Conservation (phyloP, 2,113 vertebrate genomes). For the Apaloderma vittatum region DNA sequence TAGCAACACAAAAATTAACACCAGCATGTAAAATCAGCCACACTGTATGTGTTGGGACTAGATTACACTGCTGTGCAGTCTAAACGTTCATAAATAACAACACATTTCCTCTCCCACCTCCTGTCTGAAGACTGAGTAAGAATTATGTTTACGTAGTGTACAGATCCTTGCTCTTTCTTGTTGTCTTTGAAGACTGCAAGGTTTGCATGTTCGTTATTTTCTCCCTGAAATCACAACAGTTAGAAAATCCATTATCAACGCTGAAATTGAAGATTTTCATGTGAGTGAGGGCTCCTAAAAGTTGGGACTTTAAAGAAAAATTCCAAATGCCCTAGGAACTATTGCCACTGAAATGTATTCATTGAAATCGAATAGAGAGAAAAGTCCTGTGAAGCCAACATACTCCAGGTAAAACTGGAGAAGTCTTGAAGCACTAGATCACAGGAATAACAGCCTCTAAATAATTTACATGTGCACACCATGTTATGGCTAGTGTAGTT, state of each 20-base stretch:
- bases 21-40: neutral
- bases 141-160: neutral
- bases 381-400: neutral
- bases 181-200: neutral
- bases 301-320: neutral
- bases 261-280: neutral
- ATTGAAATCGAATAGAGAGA: neutral
- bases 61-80: neutral
- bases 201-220: neutral
- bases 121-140: neutral
- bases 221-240: neutral
- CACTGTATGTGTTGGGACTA: accelerated
- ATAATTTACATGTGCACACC: neutral
- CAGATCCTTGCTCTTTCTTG: neutral
- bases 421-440: neutral
- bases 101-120: neutral
- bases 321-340: neutral
- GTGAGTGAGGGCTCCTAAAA: neutral
- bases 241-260: neutral
- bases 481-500: neutral
- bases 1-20: neutral
- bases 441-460: neutral
- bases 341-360: neutral
- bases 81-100: neutral
- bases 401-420: neutral